Evolutionary conservation across 2,888 invertebrate species (phyloP), one percentile per base, ranked within the genome.

Genomic region (Erebia aethiops): DNA sequence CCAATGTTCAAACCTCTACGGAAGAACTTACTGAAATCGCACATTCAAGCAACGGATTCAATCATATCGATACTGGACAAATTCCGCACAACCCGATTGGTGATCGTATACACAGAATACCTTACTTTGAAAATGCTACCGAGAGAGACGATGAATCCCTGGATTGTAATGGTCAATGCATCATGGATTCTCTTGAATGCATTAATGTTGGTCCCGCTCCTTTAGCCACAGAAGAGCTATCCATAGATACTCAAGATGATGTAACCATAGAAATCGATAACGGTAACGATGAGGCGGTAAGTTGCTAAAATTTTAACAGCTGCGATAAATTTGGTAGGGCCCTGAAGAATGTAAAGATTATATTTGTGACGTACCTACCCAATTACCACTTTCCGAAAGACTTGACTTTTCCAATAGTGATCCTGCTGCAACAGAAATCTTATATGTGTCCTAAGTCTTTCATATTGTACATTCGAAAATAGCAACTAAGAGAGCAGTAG

Each of bases 1-100:
- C 51, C 13, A 70, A 69, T 35, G 62, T 35, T 13, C 66, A 69
- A 52, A 66, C 54, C 1, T 63, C 52, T 4, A 64, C 56, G 13
- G 71, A 71, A 11, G 69, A 73, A n/a, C 51, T 66, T 10, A 62
- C 62, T 5, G 69, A 71, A 43, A 70, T 75, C 11, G 76, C 75
- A 11, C 75, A 74, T 35, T 73, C 74, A 7, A 75, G 74, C 26
- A 74, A 75, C n/a, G 71, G 72, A 0, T 75, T 72, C 61, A 71
- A 75, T 16, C 70, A 69, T 66, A 62, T 67, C n/a, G 63, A 67
- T 8, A 60, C 69, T 8, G 70, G 67, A 13, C 69, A 67, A 43
- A 58, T 67, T 14, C 49, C 67, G n/a, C 21, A 66, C 18, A 72
- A 72, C 35, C 72, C 73, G 11, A 69, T 71, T 18, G 63, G 69